Evolutionary conservation across 2,113 vertebrate genomes (phyloP), one percentile per base, ranked within the genome.

Genomic region (Pelobates fuscus): DNA sequence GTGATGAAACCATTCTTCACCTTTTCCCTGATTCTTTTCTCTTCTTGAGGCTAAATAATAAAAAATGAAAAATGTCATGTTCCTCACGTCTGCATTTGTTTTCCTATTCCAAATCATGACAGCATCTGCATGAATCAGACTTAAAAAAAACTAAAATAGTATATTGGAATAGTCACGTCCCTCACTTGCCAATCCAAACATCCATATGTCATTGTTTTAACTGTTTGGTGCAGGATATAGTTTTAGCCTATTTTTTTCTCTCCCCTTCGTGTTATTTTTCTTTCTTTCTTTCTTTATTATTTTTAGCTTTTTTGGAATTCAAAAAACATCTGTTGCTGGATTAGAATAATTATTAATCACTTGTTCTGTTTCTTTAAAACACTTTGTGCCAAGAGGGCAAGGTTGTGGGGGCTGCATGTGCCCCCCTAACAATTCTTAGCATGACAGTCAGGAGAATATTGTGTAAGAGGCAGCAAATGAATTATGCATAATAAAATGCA

Each of bases 41-140:
- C 10, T 37, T 6, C 32, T 37, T 5, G 32, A 37, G 32, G 1
- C 49, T 20, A 30, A 30, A 23, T 24, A 49, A 15, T 46, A 49
- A 61, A 71, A 41, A 49, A 41, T 58, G 46, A n/a, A n/a, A n/a
- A n/a, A 11, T 43, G 58, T 62, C 70, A 63, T 54, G 59, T 63
- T 63, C 30, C 59, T 43, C 70, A 63, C 58, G 70, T 63, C 59
- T 63, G 15, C 58, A 49, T 37, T 49, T 49, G 15, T 61, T 46
- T 25, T n/a, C 12, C 24, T 46, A 21, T 30, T 20, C 43, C 44
- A 17, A 63, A 41, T 49, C 60, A 52, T 62, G 41, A 46, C 30
- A n/a, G 27, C 12, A 26, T 24, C 43, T 62, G 44, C 18, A 72
- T 72, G 59, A 72, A 63, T 72, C 70, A 63, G 43, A 49, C 25